phyloP scores from a whole-genome alignment of 2,888 invertebrate species.

The Leuctra nigra region DNA sequence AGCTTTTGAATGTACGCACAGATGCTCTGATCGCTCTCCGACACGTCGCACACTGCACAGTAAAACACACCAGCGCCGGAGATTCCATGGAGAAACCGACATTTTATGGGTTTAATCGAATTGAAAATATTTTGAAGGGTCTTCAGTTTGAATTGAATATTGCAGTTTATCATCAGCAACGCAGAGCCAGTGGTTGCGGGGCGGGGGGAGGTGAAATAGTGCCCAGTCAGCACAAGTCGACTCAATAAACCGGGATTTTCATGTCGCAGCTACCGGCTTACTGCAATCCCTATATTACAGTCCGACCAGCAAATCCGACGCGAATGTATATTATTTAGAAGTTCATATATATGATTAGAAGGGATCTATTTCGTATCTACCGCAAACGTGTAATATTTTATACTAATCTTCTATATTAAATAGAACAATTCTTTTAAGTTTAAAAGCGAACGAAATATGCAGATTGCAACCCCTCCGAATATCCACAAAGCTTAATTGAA shows the following conservation, averaged over 20 bases:
- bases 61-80: constrained; percentile 6
- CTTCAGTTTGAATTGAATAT: constrained; percentile 8
- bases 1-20: neutral
- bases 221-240: neutral
- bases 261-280: neutral
- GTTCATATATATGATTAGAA: neutral
- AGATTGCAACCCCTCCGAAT: neutral
- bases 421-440: neutral
- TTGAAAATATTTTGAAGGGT: constrained; percentile 11
- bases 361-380: neutral
- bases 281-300: neutral
- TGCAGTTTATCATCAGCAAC: constrained; percentile 11
- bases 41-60: neutral
- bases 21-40: neutral
- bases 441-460: neutral
- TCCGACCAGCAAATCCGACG: neutral
- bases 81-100: constrained; percentile 6
- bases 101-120: constrained; percentile 9
- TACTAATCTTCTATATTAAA: neutral
- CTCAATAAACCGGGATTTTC: constrained; percentile 11
- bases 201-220: neutral
- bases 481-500: neutral
- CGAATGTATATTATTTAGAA: neutral
- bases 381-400: neutral
- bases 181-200: neutral